Conservation (phyloP, 2,888 invertebrate species). For the Acronicta psi region DNA sequence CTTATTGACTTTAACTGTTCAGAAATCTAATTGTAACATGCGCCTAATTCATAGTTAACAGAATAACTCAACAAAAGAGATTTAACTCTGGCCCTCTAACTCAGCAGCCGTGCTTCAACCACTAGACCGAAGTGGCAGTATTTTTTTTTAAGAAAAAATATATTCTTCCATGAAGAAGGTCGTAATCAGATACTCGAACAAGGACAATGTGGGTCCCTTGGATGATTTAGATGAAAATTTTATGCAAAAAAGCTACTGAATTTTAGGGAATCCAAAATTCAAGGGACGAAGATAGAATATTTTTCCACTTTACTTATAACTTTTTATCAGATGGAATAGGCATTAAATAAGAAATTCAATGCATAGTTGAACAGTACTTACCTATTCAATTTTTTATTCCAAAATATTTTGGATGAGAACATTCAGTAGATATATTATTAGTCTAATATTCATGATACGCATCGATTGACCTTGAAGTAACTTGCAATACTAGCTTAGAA, state of each 20-base stretch:
- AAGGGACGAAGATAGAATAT: not conserved
- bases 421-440: not conserved
- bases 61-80: too few relatives aligned
- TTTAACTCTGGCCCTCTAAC: too few relatives aligned
- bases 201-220: constrained; percentile 1
- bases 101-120: too few relatives aligned
- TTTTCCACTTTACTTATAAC: constrained; percentile 1
- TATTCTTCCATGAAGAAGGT: not conserved
- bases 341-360: constrained; percentile 1
- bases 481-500: too few relatives aligned
- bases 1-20: too few relatives aligned
- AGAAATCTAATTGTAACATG: too few relatives aligned
- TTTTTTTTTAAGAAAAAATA: not conserved
- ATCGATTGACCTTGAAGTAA: not conserved
- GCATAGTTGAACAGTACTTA: constrained; percentile 1
- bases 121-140: too few relatives aligned
- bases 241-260: constrained; percentile 2
- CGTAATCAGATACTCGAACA: constrained; percentile 1
- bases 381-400: constrained; percentile 1
- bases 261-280: constrained; percentile 1
- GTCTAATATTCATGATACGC: not conserved
- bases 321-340: constrained; percentile 1
- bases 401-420: not conserved
- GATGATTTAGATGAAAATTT: constrained; percentile 5
- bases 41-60: too few relatives aligned